These are phyloP conservation scores for Penaeus japonicus DNA, from an alignment of 1,140 invertebrate species.

Conservation along the genomic window DNA sequence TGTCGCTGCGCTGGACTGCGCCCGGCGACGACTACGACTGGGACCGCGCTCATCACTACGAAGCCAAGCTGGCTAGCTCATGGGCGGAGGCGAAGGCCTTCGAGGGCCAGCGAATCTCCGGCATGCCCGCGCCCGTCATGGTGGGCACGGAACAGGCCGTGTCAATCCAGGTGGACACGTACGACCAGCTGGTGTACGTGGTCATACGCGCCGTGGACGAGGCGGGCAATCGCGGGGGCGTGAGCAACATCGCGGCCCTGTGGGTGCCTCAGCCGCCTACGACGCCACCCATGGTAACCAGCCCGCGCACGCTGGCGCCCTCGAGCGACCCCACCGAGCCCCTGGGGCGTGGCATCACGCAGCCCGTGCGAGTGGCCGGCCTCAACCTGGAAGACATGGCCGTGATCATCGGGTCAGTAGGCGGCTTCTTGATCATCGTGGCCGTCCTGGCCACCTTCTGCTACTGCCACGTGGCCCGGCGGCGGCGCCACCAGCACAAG, in stretches of 20 bases:
- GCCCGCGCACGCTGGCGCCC: constrained; percentile 33
- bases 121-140: constrained; percentile 49
- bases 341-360: constrained; percentile 48
- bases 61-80: constrained; percentile 49
- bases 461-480: constrained; percentile 51
- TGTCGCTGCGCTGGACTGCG: constrained; percentile 62
- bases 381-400: constrained; percentile 58
- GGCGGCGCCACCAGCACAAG: constrained; percentile 54
- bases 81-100: constrained; percentile 57
- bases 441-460: constrained; percentile 53
- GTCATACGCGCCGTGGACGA: constrained; percentile 67
- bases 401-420: constrained; percentile 54
- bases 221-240: constrained; percentile 64
- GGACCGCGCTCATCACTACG: constrained; percentile 59
- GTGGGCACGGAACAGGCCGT: constrained; percentile 52
- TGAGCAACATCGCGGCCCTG: constrained; percentile 70
- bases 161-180: constrained; percentile 44
- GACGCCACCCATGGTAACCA: constrained; percentile 53
- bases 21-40: constrained; percentile 62
- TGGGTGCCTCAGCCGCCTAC: constrained; percentile 64
- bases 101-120: constrained; percentile 48
- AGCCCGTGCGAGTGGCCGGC: constrained; percentile 56
- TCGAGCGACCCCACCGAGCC: constrained; percentile 42
- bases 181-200: constrained; percentile 64
- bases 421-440: constrained; percentile 56